Evolutionary conservation across 2,888 invertebrate species (phyloP).

Genomic region (Mycalesis mineus): DNA sequence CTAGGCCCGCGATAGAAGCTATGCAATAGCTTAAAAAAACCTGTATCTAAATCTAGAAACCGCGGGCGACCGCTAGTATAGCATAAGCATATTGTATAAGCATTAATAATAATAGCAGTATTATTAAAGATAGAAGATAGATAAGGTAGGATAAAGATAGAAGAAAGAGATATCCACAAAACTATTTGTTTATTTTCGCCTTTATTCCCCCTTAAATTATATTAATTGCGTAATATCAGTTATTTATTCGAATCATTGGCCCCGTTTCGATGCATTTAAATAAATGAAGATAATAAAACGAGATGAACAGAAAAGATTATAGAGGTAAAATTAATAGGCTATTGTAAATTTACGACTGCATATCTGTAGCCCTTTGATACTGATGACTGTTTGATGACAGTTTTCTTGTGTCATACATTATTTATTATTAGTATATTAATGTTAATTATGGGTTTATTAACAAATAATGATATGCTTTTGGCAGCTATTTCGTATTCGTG

Average conservation of each 20-base stretch:
- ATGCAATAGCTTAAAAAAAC: too few species aligned
- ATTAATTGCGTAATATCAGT: not conserved
- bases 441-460: not conserved
- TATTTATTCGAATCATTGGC: slow-evolving; percentile 2
- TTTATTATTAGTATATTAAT: not conserved
- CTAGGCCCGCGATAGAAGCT: too few species aligned
- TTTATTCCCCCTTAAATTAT: not conserved
- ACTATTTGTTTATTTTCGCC: too few species aligned
- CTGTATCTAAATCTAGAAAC: too few species aligned
- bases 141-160: not conserved
- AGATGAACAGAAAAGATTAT: not conserved
- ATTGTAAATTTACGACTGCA: not conserved
- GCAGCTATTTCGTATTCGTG: too few species aligned
- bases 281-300: not conserved
- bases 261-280: not conserved
- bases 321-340: not conserved
- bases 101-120: too few species aligned
- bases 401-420: not conserved
- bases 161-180: not conserved
- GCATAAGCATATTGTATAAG: too few species aligned
- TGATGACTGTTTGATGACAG: too few species aligned
- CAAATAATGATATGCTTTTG: too few species aligned
- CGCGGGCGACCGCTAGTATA: too few species aligned
- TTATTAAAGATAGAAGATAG: too few species aligned
- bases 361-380: too few species aligned